Conservation (phyloP, 2,888 invertebrate genomes). For the Drosophila greeni region DNA sequence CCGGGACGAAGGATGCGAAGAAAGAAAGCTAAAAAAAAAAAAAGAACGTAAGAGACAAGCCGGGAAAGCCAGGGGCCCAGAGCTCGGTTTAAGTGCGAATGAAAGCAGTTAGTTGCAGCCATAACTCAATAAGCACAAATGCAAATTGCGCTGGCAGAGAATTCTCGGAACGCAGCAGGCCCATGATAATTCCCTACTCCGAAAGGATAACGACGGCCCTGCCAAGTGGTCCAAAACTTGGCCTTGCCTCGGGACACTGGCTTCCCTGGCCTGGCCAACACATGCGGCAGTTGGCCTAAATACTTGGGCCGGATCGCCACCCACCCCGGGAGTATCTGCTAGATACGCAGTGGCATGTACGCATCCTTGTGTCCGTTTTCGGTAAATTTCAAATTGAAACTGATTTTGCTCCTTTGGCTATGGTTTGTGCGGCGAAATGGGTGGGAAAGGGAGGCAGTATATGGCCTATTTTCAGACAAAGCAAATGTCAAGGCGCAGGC, state of each 20-base stretch:
- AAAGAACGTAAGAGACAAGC: not conserved
- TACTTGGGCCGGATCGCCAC: conserved; percentile 3
- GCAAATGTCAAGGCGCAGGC: conserved; percentile 34
- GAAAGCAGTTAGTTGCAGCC: conserved; percentile 64
- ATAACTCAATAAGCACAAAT: conserved; percentile 72
- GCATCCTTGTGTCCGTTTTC: conserved; percentile 49
- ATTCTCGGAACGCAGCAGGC: conserved; percentile 47
- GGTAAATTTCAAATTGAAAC: conserved; percentile 59
- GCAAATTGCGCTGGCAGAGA: conserved; percentile 58
- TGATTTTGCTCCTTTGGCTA: conserved; percentile 50
- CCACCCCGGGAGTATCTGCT: conserved; percentile 16
- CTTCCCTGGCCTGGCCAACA: conserved; percentile 22
- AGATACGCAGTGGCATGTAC: conserved; percentile 25
- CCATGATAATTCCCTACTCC: conserved; percentile 23
- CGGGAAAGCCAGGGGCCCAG: conserved; percentile 1
- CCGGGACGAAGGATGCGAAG: conserved; percentile 10
- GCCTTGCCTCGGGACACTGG: conserved; percentile 32
- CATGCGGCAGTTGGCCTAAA: conserved; percentile 32
- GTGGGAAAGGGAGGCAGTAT: not conserved
- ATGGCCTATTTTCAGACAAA: conserved; percentile 37
- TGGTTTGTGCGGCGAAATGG: conserved; percentile 20
- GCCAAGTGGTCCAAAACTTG: conserved; percentile 37
- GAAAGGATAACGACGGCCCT: conserved; percentile 19
- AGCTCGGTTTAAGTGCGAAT: conserved; percentile 67
- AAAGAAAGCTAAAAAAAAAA: not conserved